phyloP scores from a whole-genome alignment of 2,797 vertebrate genomes.

The Coccyzus lansbergi region DNA sequence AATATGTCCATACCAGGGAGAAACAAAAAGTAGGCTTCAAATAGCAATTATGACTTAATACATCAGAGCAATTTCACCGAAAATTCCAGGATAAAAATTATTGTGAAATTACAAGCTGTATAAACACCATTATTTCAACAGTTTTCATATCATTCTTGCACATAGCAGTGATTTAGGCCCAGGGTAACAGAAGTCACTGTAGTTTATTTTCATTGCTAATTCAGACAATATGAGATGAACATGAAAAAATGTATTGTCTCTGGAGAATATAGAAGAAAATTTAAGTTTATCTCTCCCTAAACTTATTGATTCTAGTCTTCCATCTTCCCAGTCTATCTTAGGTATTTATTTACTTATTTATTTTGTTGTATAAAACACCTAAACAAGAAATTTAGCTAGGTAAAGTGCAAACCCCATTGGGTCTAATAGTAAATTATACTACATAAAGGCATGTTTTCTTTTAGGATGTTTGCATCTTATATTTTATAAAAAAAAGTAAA shows the following conservation, averaged over 20 bases:
- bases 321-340: neutral
- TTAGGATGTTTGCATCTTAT: neutral
- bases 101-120: neutral
- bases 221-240: neutral
- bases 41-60: neutral
- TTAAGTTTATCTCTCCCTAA: neutral
- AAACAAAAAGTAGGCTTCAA: neutral
- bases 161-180: neutral
- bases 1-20: accelerated
- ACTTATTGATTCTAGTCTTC: neutral
- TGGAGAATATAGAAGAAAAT: neutral
- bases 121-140: neutral
- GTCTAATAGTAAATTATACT: neutral
- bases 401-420: neutral
- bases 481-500: neutral
- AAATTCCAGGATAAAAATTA: neutral
- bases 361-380: neutral
- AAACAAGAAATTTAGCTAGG: neutral
- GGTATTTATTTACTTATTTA: neutral
- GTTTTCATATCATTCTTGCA: neutral
- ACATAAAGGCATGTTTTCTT: neutral
- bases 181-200: accelerated
- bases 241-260: neutral
- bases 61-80: neutral
- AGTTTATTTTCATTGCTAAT: neutral